Base-by-base conservation (phyloP, 1,140 invertebrate species). In the Metaphire vulgaris region DNA sequence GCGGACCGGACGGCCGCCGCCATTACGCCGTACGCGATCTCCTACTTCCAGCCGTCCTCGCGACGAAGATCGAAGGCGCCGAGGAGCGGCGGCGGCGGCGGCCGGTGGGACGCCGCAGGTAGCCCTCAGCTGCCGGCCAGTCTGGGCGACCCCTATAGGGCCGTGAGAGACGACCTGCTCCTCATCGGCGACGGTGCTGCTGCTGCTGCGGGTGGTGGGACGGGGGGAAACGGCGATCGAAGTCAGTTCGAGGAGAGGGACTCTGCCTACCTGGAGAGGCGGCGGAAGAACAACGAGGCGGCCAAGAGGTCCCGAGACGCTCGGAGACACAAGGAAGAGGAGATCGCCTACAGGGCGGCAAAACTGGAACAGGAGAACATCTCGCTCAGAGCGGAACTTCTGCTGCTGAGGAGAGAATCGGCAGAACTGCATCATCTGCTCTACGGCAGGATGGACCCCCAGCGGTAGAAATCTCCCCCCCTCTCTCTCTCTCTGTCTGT, bases 211-310 rank as follows among this genome's bases (percentile, higher is more conserved):
- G 41, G 6, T 21, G 41, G 21, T 6, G 21, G 41, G 21, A 21
- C 41, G 41, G 6, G 6, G 41, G 6, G 41, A 12, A 56, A 56
- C 41, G 21, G 41, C 41, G 41, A 56, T 6, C 41, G 41, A 6
- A 56, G 41, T 56, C 41, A 56, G 6, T 56, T 21, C 6, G 41
- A 56, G 21, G 41, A 56, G 30, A 93, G 93, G 82, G 93, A 96
- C 82, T 90, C 91, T 0, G 90, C 91, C 0, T 98, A 98, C 82
- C 91, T 91, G 87, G 93, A 95, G 82, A 89, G 94, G 76, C 87
- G 96, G 14, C 89, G 91, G 75, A 96, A 96, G 83, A 98, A 99
- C 83, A 98, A 98, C 84, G 93, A 92, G 79, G 96, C 96, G 28
- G 96, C 96, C 0, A 99, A 98, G 85, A 89, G 94, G 74, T 97